A percentile compares a stretch with the other conserved stretches of the same genome.
phyloP scores from a whole-genome alignment of 2,888 invertebrate genomes.

The Cantharis flavilabris region DNA sequence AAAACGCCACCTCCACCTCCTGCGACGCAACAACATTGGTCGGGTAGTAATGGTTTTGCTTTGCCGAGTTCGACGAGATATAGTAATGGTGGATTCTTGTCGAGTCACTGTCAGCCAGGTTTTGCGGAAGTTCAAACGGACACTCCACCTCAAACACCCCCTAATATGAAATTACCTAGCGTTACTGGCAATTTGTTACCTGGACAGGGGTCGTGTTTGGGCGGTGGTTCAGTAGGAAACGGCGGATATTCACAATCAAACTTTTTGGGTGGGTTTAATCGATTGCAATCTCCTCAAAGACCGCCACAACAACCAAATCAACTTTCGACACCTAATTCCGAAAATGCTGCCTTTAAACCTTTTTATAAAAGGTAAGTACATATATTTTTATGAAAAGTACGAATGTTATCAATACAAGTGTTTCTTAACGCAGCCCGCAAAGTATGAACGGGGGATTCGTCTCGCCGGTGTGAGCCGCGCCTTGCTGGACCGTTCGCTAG shows the following conservation, averaged over 20 bases:
- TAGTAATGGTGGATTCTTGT: conserved; percentile 68
- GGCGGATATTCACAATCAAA: conserved; percentile 61
- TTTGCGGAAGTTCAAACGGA: conserved; percentile 88
- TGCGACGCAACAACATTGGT: conserved; percentile 63
- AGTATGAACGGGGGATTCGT: conserved; percentile 75
- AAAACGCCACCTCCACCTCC: conserved; percentile 85
- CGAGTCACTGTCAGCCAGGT: conserved; percentile 68
- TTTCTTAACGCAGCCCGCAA: conserved; percentile 61
- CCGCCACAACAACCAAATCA: conserved; percentile 56
- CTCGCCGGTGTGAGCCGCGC: conserved; percentile 71
- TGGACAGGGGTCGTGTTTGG: conserved; percentile 56
- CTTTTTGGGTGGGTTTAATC: conserved; percentile 52
- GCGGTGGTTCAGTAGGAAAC: conserved; percentile 59
- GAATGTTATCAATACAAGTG: conserved; percentile 10
- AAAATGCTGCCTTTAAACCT: conserved; percentile 80
- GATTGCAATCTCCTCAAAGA: conserved; percentile 55
- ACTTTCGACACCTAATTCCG: conserved; percentile 52
- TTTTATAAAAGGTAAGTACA: conserved; percentile 83
- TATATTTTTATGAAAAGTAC: not conserved
- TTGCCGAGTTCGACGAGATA: conserved; percentile 56
- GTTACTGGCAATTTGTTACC: conserved; percentile 73
- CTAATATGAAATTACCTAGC: conserved; percentile 89
- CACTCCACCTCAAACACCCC: conserved; percentile 92
- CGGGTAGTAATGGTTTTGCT: conserved; percentile 61
- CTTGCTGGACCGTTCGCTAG: conserved; percentile 51